Base-by-base conservation (phyloP, 2,113 vertebrate species). In the Nycticorax nycticorax region DNA sequence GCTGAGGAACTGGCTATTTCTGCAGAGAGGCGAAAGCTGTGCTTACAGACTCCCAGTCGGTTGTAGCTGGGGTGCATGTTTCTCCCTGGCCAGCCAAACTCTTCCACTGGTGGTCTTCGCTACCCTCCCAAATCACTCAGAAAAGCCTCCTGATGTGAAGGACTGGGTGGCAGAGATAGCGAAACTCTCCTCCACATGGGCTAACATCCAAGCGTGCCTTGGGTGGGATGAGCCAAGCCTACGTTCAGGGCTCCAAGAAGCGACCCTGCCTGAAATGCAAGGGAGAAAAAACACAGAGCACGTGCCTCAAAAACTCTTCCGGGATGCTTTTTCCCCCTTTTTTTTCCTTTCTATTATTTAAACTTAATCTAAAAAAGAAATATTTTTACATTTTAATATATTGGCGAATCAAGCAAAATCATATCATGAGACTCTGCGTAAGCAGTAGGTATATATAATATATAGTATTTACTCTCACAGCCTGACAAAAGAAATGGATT, bases 301-400 rank as follows among this genome's bases (percentile, higher is more conserved):
- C 3, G 12, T 66, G 19, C 20, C 24, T 15, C 28, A 3, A n/a
- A 67, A 87, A 14, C 17, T 32, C 45, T 64, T 47, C 64, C 23
- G 87, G 56, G 8, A 50, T 43, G 17, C 1, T 2, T 37, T 32
- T 50, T 13, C 5, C 12, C 3, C 4, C 6, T 8, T 5, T 4
- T 7, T 17, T 2, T 28, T 27, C 22, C 20, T 7, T 11, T 27
- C 9, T 39, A 14, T 48, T 50, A 28, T 62, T 68, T 10, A 8
- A 73, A 60, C 17, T n/a, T 43, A 14, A 23, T 56, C 18, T 63
- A 22, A 55, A 18, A 55, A 85, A 73, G 2, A 63, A 63, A 48
- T 55, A 19, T 22, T 81, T 88, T 66, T 71, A 13, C 22, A 7
- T 60, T 92, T 74, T 68, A 71, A 66, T 22, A 52, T 14, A 30